Percentiles rank a stretch among this genome's conserved stretches.
These are phyloP conservation scores for Halocynthia roretzi DNA, from an alignment of 23 tunicate species.

Conservation along the genomic window DNA sequence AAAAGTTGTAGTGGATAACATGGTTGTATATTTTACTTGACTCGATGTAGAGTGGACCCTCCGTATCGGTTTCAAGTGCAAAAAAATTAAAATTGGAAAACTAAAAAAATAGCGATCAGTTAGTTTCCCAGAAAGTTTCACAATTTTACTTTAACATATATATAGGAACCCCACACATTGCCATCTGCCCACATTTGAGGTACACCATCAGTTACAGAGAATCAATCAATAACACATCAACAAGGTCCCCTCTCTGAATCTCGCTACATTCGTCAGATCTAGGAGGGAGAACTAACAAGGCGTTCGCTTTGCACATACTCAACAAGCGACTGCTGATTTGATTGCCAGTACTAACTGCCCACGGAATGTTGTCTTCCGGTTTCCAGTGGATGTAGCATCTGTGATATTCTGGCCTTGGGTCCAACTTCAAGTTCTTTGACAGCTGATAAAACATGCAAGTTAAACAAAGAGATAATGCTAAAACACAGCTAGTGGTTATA, in stretches of 20 bases:
- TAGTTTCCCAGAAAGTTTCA: too few species aligned
- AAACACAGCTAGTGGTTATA: neutral
- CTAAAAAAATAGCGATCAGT: too few species aligned
- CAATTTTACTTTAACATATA: too few species aligned
- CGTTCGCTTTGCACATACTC: slow-evolving; percentile 80
- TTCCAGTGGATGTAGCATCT: slow-evolving; percentile 75
- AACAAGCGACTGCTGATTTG: slow-evolving; percentile 73
- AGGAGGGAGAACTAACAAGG: slow-evolving; percentile 80
- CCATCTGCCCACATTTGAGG: too few species aligned
- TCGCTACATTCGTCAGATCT: slow-evolving; percentile 31
- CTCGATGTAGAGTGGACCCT: too few species aligned
- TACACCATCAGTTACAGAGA: slow-evolving; percentile 22
- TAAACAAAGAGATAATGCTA: too few species aligned
- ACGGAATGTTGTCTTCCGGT: slow-evolving; percentile 52
- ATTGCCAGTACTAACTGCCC: slow-evolving; percentile 86
- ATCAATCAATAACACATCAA: slow-evolving; percentile 82
- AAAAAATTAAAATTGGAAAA: too few species aligned
- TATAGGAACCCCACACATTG: too few species aligned
- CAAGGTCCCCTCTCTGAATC: slow-evolving; percentile 54
- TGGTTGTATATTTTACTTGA: too few species aligned
- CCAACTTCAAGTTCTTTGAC: slow-evolving; percentile 60
- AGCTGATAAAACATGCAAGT: slow-evolving; percentile 22
- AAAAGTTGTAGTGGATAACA: too few species aligned
- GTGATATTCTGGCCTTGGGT: slow-evolving; percentile 88
- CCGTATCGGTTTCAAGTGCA: too few species aligned